Evolutionary conservation across 2,888 invertebrate genomes (phyloP), one percentile per base, ranked within the genome.

Genomic region (Drepanosiphum platanoidis): DNA sequence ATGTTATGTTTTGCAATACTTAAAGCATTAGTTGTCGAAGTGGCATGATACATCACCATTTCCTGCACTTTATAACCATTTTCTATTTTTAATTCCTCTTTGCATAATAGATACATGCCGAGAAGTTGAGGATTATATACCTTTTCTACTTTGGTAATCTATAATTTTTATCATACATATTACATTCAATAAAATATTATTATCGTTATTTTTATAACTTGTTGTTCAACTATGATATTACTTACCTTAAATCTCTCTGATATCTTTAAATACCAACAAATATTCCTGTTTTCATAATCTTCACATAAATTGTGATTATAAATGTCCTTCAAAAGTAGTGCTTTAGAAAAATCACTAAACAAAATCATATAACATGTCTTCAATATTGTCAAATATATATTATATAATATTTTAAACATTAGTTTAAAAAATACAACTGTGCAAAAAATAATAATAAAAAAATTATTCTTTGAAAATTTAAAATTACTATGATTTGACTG

Each of bases 191-290:
- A 58, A n/a, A n/a, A 61, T 61, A n/a, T 61, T 61, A n/a, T 22
- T 22, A n/a, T n/a, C n/a, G n/a, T 61, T 61, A n/a, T 61, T 1
- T 27, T n/a, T 27, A 61, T 9, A 27, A 5, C 27, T 61, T 61
- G 27, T 27, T n/a, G 27, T 72, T 39, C 1, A 18, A 46, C 27
- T 36, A n/a, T n/a, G n/a, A n/a, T n/a, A n/a, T n/a, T n/a, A 61
- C 61, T 77, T 77, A 77, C 74, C 32, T 74, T 75, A 32, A 75
- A 75, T n/a, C n/a, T n/a, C n/a, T n/a, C n/a, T n/a, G n/a, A 46
- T 3, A 18, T 32, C 11, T 1, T 75, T 52, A 30, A 52, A 52
- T 75, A 11, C 4, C 27, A 34, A 0, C 7, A 15, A 61, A 77
- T 8, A 42, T 27, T 77, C 8, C 32, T n/a, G 34, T 75, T 22